phyloP scores from a whole-genome alignment of 2,888 invertebrate genomes.

The Ametastegia equiseti region DNA sequence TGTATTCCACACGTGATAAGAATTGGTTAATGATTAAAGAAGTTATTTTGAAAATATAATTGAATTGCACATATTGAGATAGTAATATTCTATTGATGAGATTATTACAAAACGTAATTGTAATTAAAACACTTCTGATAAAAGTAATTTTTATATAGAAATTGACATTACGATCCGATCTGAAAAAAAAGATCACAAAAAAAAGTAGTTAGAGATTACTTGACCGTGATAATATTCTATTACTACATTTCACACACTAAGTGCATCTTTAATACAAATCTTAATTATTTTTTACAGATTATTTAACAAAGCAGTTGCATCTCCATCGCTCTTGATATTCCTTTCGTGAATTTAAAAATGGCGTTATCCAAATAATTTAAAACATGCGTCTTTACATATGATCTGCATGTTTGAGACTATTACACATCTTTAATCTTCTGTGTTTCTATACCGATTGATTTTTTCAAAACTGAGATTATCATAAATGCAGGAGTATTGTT shows the following conservation, averaged over 20 bases:
- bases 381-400: not conserved
- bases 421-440: not conserved
- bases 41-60: not conserved
- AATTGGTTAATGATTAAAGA: not conserved
- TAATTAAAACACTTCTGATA: not conserved
- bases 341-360: not conserved
- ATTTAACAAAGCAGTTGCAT: conserved; percentile 6
- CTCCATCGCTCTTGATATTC: not conserved
- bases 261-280: conserved; percentile 26
- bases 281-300: conserved; percentile 24
- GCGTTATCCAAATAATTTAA: not conserved
- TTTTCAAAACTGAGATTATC: not conserved
- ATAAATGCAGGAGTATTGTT: not conserved
- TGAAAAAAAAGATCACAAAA: not conserved
- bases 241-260: not conserved
- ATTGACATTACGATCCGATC: not conserved
- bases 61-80: conserved; percentile 12
- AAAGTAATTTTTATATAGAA: not conserved
- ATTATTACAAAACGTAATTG: conserved; percentile 16
- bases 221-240: not conserved
- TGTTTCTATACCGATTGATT: not conserved
- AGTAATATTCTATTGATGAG: not conserved
- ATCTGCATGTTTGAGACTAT: not conserved
- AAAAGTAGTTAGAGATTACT: not conserved
- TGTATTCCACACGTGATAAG: not conserved